A percentile compares a stretch with the other conserved stretches of the same genome.
These are phyloP conservation scores for Ochropleura leucogaster DNA, from an alignment of 2,888 invertebrate species.

Conservation along the genomic window DNA sequence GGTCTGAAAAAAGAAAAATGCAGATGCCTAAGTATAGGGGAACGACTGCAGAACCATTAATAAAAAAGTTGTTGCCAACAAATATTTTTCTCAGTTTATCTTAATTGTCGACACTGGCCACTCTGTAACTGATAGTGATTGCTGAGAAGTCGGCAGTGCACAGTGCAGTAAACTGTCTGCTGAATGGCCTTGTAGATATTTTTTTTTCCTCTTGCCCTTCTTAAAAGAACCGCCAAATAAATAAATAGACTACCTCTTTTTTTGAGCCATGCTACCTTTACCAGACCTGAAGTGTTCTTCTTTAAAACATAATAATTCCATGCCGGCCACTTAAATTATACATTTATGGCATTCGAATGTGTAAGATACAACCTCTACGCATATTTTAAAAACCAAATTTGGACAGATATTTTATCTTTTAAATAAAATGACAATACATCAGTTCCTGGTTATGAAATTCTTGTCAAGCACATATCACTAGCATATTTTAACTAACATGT, in stretches of 20 bases:
- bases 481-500: neutral
- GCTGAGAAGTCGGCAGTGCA: neutral
- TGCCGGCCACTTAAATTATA: neutral
- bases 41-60: neutral
- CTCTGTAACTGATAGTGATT: neutral
- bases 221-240: neutral
- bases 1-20: too few species aligned
- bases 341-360: neutral
- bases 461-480: slow-evolving; percentile 7
- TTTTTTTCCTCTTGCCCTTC: neutral
- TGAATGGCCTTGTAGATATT: neutral
- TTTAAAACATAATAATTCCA: neutral
- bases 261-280: neutral
- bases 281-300: neutral
- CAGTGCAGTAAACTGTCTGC: too few species aligned
- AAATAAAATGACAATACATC: neutral
- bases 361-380: neutral
- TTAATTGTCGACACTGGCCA: neutral
- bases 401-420: neutral
- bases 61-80: neutral
- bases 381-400: neutral
- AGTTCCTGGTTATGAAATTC: slow-evolving; percentile 11
- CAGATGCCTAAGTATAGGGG: too few species aligned
- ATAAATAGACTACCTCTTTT: neutral
- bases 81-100: neutral